Conservation (phyloP, 2,888 invertebrate species). For the Drosophila borborema region DNA sequence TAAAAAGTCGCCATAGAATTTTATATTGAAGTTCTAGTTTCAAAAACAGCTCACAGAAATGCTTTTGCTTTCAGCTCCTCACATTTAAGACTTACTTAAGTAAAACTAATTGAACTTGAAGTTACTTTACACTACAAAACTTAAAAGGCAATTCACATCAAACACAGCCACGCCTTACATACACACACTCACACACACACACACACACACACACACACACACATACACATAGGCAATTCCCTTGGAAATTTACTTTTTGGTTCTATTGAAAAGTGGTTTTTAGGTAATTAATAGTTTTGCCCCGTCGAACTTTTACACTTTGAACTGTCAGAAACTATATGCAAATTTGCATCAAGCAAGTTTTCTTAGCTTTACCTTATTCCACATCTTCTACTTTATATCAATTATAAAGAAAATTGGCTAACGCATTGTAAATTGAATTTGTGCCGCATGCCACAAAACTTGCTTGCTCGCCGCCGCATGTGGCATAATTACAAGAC, state of each 20-base stretch:
- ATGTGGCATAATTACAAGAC: constrained; percentile 75
- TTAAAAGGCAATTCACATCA: not conserved
- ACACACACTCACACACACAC: not conserved
- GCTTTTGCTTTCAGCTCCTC: not conserved
- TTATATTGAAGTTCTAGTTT: not conserved
- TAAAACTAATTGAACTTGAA: constrained; percentile 31
- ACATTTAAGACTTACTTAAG: not conserved
- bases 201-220: not conserved
- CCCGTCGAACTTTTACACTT: constrained; percentile 62
- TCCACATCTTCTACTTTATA: constrained; percentile 41
- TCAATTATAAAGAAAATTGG: constrained; percentile 22
- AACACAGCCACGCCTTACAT: not conserved
- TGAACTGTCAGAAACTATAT: constrained; percentile 72
- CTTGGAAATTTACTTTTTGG: constrained; percentile 5
- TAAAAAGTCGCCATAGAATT: not conserved
- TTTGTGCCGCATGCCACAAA: constrained; percentile 56
- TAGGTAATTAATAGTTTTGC: constrained; percentile 71
- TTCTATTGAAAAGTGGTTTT: constrained; percentile 46
- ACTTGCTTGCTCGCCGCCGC: constrained; percentile 46
- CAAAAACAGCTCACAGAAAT: not conserved
- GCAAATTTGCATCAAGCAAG: constrained; percentile 62
- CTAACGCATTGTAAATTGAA: constrained; percentile 58
- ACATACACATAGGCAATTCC: not conserved
- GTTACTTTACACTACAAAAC: constrained; percentile 33
- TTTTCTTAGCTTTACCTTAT: constrained; percentile 57